Conservation (phyloP, 2,113 vertebrate species). For the Carettochelys insculpta region DNA sequence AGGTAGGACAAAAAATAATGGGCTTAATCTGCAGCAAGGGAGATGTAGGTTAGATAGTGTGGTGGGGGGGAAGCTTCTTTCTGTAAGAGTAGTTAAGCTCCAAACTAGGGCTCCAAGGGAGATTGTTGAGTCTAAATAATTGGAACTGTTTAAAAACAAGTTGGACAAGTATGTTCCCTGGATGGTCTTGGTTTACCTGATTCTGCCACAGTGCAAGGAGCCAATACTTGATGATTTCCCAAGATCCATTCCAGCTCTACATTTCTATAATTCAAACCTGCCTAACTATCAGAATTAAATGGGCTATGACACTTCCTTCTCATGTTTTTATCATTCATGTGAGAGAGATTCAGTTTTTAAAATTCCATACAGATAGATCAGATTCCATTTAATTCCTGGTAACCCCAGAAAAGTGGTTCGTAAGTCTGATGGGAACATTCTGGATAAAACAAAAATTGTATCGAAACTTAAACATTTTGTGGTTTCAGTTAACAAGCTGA, state of each 20-base stretch:
- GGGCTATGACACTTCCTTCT: background rate
- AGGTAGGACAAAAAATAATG: background rate
- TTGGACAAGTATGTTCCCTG: background rate
- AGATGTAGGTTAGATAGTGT: background rate
- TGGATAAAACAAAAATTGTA: no score
- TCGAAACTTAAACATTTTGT: background rate
- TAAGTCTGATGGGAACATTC: no score
- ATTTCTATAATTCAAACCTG: background rate
- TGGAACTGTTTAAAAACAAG: background rate
- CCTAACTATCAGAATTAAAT: background rate
- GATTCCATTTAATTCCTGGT: background rate
- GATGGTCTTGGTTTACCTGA: background rate
- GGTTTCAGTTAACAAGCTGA: background rate
- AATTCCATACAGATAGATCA: background rate
- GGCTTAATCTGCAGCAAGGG: background rate
- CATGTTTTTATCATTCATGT: background rate
- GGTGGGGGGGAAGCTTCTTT: background rate
- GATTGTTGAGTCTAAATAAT: background rate
- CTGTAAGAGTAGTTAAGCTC: background rate
- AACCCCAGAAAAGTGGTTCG: background rate
- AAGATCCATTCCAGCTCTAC: background rate
- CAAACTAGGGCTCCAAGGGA: background rate
- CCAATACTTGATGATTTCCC: background rate
- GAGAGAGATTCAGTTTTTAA: background rate
- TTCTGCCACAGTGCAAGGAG: background rate